phyloP scores from a whole-genome alignment of 2,888 invertebrate genomes.

The Galeopsomyia nigrocyanea region DNA sequence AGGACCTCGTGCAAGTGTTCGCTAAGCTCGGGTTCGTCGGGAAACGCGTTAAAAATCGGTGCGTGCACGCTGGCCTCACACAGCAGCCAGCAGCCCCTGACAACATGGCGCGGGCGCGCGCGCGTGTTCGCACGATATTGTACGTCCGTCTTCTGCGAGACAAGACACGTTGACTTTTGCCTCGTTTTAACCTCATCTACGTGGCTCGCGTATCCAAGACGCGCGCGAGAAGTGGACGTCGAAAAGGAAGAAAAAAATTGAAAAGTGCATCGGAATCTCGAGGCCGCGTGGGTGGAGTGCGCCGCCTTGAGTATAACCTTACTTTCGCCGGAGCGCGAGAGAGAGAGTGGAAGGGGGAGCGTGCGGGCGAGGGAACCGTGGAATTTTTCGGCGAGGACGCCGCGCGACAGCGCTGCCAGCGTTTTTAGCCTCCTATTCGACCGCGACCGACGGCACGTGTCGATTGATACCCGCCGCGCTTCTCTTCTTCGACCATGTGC shows the following conservation, averaged over 20 bases:
- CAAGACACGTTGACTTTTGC: not conserved
- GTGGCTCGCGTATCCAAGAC: too few relatives aligned
- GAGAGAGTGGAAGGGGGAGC: too few relatives aligned
- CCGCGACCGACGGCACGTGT: not conserved
- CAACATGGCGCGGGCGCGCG: conserved; percentile 45
- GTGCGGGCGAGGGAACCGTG: not conserved
- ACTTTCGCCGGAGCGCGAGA: not conserved
- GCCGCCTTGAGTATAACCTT: conserved; percentile 30
- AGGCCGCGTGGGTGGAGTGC: too few relatives aligned
- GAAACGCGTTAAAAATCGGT: not conserved
- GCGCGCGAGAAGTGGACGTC: too few relatives aligned
- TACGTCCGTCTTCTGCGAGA: not conserved
- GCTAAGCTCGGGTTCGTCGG: conserved; percentile 6
- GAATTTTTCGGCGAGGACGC: conserved; percentile 20
- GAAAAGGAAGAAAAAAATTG: too few relatives aligned
- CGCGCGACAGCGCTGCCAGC: not conserved
- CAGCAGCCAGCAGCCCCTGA: conserved; percentile 24
- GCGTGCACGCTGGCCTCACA: conserved; percentile 6
- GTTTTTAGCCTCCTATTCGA: not conserved
- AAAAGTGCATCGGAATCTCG: too few relatives aligned
- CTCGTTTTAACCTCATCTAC: not conserved
- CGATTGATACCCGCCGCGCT: not conserved
- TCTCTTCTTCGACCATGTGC: not conserved
- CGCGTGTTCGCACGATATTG: not conserved
- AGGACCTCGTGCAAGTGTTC: conserved; percentile 8